These are phyloP conservation scores for Octodon degus DNA, from an alignment of 2,113 vertebrate species.

Conservation along the genomic window DNA sequence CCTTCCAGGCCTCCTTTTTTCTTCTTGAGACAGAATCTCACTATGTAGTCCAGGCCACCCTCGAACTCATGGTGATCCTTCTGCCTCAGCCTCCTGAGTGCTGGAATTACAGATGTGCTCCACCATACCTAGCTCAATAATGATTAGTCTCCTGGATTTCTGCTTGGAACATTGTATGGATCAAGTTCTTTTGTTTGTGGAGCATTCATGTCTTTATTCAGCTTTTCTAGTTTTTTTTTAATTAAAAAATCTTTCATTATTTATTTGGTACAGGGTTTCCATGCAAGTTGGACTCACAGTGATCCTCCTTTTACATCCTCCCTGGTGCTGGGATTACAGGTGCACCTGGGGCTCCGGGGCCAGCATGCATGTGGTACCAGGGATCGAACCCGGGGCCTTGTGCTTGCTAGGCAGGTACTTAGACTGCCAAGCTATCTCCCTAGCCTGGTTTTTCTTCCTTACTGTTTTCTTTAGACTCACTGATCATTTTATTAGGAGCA, in stretches of 20 bases:
- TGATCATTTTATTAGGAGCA: not conserved
- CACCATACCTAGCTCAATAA: not conserved
- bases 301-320: too few relatives aligned
- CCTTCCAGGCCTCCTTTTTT: too few relatives aligned
- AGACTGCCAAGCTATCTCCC: too few relatives aligned
- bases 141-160: not conserved
- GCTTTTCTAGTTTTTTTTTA: not conserved
- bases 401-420: too few relatives aligned
- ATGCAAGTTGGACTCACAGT: too few relatives aligned
- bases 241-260: too few relatives aligned
- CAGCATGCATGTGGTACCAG: too few relatives aligned
- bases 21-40: not conserved
- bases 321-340: too few relatives aligned
- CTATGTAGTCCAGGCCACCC: not conserved
- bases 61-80: not conserved
- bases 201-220: not conserved
- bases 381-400: too few relatives aligned
- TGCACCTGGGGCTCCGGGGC: too few relatives aligned
- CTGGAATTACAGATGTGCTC: not conserved
- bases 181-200: not conserved
- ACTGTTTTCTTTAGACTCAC: not conserved
- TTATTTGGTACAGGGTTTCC: too few relatives aligned
- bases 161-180: not conserved
- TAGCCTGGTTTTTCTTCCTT: not conserved
- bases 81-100: not conserved